phyloP scores from a whole-genome alignment of 2,888 invertebrate genomes.

The Oligia strigilis region DNA sequence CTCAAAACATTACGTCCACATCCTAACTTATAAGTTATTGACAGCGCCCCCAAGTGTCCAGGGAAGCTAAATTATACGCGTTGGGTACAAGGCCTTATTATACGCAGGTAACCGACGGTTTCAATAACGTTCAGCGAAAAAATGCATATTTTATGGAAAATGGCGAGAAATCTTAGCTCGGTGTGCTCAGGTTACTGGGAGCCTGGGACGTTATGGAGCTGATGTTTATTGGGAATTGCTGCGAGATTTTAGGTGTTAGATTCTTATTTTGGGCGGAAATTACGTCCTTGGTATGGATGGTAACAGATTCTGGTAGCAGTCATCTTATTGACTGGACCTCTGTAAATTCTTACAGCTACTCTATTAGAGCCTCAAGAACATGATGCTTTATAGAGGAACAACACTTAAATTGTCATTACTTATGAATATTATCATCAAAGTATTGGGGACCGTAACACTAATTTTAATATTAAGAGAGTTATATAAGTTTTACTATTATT shows the following conservation, averaged over 20 bases:
- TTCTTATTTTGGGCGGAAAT: background rate
- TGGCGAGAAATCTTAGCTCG: slow-evolving; percentile 34
- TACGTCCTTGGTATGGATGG: background rate
- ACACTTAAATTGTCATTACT: too few species aligned
- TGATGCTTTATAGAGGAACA: background rate
- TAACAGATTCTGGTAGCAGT: background rate
- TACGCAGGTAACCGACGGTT: slow-evolving; percentile 54
- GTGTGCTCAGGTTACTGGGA: background rate
- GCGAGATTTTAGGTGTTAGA: background rate
- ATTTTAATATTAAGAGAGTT: background rate
- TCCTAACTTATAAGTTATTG: slow-evolving; percentile 58
- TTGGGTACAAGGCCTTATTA: slow-evolving; percentile 51
- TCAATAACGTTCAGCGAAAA: slow-evolving; percentile 59
- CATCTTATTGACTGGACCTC: background rate
- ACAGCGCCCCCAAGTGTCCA: slow-evolving; percentile 56
- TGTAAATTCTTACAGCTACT: background rate
- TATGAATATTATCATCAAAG: background rate
- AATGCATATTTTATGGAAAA: slow-evolving; percentile 63
- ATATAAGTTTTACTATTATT: background rate
- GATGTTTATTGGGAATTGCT: slow-evolving; percentile 9
- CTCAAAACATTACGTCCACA: slow-evolving; percentile 22
- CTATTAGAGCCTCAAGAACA: background rate
- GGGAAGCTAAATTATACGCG: slow-evolving; percentile 57
- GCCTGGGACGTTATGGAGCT: background rate
- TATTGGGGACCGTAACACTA: background rate